phyloP scores from a whole-genome alignment of 2,113 vertebrate genomes.

The Burhinus bistriatus region DNA sequence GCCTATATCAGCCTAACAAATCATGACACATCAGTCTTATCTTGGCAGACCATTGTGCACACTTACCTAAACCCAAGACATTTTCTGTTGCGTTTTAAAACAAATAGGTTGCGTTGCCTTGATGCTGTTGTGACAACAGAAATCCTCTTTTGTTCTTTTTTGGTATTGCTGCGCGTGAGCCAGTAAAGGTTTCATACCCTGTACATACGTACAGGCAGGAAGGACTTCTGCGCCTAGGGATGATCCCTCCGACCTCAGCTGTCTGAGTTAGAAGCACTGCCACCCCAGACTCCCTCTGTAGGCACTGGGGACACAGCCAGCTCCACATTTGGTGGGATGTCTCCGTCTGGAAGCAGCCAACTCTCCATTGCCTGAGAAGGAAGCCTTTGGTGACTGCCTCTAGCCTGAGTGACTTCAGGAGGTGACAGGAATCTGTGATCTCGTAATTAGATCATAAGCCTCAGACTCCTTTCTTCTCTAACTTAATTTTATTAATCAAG shows the following conservation, averaged over 20 bases:
- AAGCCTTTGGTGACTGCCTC: not conserved
- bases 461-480: not conserved
- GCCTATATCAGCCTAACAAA: not conserved
- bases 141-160: not conserved
- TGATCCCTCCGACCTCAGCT: not conserved
- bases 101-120: not conserved
- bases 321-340: not conserved
- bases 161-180: not conserved
- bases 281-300: not conserved
- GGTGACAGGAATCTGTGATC: not conserved
- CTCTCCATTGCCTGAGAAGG: not conserved
- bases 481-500: not conserved
- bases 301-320: not conserved
- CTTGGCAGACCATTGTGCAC: not conserved
- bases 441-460: not conserved
- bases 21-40: not conserved
- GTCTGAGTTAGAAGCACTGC: not conserved
- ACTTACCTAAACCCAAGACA: not conserved
- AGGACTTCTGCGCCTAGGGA: not conserved
- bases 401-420: not conserved
- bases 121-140: not conserved
- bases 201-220: accelerated
- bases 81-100: not conserved
- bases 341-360: not conserved
- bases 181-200: not conserved